These are phyloP conservation scores for Gallinago media DNA, from an alignment of 2,113 vertebrate species.

Conservation along the genomic window DNA sequence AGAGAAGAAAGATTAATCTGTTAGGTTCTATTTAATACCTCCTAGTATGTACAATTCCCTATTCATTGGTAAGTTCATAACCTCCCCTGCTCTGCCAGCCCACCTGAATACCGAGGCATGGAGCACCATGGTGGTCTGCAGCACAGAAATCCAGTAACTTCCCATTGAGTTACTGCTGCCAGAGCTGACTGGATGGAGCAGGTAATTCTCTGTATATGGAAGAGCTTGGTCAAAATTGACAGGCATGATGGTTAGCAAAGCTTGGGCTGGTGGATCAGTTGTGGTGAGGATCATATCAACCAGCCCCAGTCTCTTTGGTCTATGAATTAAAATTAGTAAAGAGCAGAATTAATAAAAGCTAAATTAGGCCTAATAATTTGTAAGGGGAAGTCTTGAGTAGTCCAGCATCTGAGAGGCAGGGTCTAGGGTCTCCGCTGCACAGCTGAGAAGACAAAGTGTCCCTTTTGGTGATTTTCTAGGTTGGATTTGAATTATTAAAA, in stretches of 20 bases:
- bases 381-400: neutral
- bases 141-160: neutral
- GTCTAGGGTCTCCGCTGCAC: neutral
- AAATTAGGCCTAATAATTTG: neutral
- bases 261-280: neutral
- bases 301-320: neutral
- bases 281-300: neutral
- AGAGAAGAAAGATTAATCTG: neutral
- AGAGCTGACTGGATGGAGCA: neutral
- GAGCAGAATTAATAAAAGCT: neutral
- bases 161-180: neutral
- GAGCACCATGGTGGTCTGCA: neutral
- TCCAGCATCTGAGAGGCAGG: neutral
- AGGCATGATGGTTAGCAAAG: neutral
- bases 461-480: neutral
- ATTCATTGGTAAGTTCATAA: neutral
- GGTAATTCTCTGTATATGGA: neutral
- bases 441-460: neutral
- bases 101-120: neutral
- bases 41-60: neutral
- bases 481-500: neutral
- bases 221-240: neutral
- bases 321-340: neutral
- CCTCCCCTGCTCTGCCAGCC: neutral
- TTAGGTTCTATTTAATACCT: neutral